These are phyloP conservation scores for Gopherus evgoodei DNA, from an alignment of 2,113 vertebrate species.

Conservation along the genomic window DNA sequence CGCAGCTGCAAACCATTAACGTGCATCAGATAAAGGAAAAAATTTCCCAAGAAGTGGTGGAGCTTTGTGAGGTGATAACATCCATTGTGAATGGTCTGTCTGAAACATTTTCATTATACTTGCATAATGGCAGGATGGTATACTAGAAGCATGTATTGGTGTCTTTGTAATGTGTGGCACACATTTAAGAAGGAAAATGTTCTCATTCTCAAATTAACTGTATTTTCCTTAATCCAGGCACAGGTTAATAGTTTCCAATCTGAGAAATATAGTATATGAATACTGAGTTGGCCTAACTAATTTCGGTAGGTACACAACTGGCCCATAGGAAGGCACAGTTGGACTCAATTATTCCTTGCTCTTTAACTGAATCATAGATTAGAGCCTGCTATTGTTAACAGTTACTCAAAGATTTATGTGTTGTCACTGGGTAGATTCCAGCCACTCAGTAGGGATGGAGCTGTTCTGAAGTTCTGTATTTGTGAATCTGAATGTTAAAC, in stretches of 20 bases:
- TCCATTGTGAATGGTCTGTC: neutral
- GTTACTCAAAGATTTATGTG: neutral
- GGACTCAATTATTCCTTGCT: neutral
- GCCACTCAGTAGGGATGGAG: neutral
- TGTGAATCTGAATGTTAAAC: neutral
- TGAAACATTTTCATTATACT: neutral
- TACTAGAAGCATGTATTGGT: rapidly evolving
- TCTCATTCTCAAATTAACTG: neutral
- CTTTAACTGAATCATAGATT: neutral
- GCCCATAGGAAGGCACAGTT: neutral
- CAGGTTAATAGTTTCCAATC: neutral
- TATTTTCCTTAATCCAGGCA: neutral
- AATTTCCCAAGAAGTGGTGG: conserved; percentile 78
- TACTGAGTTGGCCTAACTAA: neutral
- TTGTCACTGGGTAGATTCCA: neutral
- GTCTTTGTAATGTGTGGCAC: neutral
- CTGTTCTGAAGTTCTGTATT: neutral
- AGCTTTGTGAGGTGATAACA: conserved; percentile 82
- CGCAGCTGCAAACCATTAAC: conserved; percentile 79
- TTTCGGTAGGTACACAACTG: too few relatives aligned
- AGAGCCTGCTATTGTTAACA: neutral
- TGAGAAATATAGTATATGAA: neutral
- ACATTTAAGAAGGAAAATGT: rapidly evolving
- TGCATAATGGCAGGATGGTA: neutral
- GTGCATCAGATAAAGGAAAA: conserved; percentile 77